Percentiles rank a stretch among this genome's conserved stretches.
Conservation (phyloP, 2,113 vertebrate species). For the Sylvietta virens region DNA sequence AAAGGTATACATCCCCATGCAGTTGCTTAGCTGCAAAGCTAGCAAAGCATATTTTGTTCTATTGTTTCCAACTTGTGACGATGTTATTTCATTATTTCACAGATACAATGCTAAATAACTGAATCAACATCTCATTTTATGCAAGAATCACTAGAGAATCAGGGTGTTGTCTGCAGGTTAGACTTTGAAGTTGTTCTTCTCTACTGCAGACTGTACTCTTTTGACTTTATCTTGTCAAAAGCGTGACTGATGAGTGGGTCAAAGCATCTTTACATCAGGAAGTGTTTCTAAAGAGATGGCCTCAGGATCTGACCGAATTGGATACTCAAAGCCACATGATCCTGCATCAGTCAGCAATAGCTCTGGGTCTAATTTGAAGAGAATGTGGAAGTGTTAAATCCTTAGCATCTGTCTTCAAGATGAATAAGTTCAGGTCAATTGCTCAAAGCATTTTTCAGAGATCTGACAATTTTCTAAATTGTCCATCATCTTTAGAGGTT, state of each 20-base stretch:
- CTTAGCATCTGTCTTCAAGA: constrained; percentile 41
- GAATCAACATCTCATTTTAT: not conserved
- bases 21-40: not conserved
- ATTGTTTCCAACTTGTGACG: not conserved
- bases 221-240: constrained; percentile 16
- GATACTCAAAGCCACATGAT: constrained; percentile 13
- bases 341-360: constrained; percentile 10
- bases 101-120: not conserved
- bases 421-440: constrained; percentile 43
- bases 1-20: not conserved
- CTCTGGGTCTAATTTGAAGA: constrained; percentile 30
- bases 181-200: not conserved
- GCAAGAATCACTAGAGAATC: not conserved
- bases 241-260: constrained; percentile 3
- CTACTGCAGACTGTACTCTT: not conserved
- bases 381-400: constrained; percentile 30
- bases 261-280: constrained; percentile 30
- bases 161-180: not conserved
- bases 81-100: not conserved
- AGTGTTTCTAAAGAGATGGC: constrained; percentile 21
- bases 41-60: not conserved
- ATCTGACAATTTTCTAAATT: constrained; percentile 59
- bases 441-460: constrained; percentile 43
- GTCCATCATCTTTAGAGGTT: constrained; percentile 43
- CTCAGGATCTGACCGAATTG: constrained; percentile 22